Evolutionary conservation across 2,113 vertebrate species (phyloP).

Genomic region (Aegithalos caudatus): DNA sequence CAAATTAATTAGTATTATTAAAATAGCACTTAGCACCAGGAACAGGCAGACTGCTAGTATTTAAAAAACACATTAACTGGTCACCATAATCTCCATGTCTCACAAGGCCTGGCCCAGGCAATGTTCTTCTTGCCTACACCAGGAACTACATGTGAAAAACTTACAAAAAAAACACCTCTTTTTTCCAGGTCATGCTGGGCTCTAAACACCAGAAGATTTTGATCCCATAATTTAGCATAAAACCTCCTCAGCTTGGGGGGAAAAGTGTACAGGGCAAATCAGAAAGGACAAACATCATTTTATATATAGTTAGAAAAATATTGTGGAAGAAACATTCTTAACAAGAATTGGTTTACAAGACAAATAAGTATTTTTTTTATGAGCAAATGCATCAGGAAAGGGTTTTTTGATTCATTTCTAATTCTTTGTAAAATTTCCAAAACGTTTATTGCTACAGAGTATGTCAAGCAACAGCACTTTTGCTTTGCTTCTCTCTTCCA

Average conservation of each 20-base stretch:
- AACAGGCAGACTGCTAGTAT: background rate
- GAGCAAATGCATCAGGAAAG: background rate
- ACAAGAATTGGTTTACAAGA: background rate
- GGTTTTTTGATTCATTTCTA: background rate
- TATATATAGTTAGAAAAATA: background rate
- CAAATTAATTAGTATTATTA: conserved; percentile 38
- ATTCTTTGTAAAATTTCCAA: background rate
- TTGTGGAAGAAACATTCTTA: background rate
- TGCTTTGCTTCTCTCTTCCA: background rate
- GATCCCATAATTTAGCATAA: background rate
- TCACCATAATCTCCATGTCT: background rate
- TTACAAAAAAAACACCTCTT: background rate
- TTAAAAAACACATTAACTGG: conserved; percentile 3
- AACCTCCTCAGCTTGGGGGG: background rate
- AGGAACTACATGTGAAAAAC: background rate
- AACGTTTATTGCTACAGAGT: background rate
- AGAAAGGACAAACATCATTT: background rate
- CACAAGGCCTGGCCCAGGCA: background rate
- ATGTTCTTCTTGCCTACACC: background rate
- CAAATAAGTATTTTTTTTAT: background rate
- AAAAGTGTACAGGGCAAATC: background rate
- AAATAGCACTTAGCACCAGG: conserved; percentile 29
- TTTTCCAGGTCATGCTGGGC: background rate
- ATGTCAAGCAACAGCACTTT: background rate
- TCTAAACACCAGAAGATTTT: background rate